A percentile compares a stretch with the other conserved stretches of the same genome.
phyloP scores from a whole-genome alignment of 2,113 vertebrate genomes.

The Colistium nudipinnis region DNA sequence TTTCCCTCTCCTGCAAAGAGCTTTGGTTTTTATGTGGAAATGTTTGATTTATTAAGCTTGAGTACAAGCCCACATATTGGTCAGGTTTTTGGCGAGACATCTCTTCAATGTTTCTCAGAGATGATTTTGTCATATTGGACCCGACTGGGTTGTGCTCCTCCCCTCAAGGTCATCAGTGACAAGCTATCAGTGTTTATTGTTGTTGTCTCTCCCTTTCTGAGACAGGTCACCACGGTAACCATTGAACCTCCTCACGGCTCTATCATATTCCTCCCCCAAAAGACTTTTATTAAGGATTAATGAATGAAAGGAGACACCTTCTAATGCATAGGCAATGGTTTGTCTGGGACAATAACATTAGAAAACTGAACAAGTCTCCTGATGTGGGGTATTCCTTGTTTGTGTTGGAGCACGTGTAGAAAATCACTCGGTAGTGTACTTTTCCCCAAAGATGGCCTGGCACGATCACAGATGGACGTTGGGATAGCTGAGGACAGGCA shows the following conservation, averaged over 20 bases:
- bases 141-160: neutral
- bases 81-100: neutral
- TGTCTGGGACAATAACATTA: no score
- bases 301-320: no score
- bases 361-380: no score
- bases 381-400: neutral
- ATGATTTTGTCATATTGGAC: neutral
- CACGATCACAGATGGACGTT: slow-evolving; percentile 56
- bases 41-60: neutral
- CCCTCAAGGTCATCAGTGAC: neutral
- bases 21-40: neutral
- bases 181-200: neutral
- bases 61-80: neutral
- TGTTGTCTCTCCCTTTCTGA: neutral
- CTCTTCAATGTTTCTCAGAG: neutral
- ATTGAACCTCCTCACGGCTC: no score
- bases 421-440: slow-evolving; percentile 5
- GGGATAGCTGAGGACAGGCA: no score
- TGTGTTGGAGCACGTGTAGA: slow-evolving; percentile 1
- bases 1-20: neutral
- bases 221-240: no score
- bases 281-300: no score
- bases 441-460: slow-evolving; percentile 38
- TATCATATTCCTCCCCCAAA: no score
- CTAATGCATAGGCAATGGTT: no score